These are phyloP conservation scores for Brachionus koreanus DNA, from an alignment of 1,140 invertebrate genomes.

Conservation along the genomic window DNA sequence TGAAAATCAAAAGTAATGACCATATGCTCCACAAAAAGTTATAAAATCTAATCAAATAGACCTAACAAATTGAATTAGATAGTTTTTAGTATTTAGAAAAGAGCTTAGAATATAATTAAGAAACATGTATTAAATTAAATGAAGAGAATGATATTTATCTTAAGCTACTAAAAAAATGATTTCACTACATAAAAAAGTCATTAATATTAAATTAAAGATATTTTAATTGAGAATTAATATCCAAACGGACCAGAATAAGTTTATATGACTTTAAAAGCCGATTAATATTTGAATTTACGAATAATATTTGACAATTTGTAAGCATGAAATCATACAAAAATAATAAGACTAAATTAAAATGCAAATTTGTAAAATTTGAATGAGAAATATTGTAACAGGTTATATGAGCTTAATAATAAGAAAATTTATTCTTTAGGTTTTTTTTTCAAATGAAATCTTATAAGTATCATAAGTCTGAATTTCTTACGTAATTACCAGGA, in stretches of 20 bases:
- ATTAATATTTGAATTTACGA: neutral
- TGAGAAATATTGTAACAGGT: constrained; percentile 19
- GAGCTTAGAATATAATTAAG: neutral
- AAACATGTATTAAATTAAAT: neutral
- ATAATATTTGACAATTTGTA: neutral
- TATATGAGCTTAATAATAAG: neutral
- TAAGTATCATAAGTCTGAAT: neutral
- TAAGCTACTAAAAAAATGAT: neutral
- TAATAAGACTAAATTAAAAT: constrained; percentile 27
- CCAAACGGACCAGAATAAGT: neutral
- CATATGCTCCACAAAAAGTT: no score
- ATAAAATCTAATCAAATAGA: no score
- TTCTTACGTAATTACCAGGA: constrained; percentile 3
- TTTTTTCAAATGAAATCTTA: neutral
- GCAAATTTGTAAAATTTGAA: neutral
- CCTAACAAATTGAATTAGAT: no score
- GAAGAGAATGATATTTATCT: neutral
- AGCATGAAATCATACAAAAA: neutral
- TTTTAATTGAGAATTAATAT: neutral
- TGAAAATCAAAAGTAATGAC: no score
- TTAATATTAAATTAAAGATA: neutral
- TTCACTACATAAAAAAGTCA: neutral
- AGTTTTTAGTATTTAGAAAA: neutral
- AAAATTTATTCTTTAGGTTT: neutral
- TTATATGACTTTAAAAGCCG: neutral